Conservation (phyloP, 2,797 vertebrate species). For the Morus bassanus region DNA sequence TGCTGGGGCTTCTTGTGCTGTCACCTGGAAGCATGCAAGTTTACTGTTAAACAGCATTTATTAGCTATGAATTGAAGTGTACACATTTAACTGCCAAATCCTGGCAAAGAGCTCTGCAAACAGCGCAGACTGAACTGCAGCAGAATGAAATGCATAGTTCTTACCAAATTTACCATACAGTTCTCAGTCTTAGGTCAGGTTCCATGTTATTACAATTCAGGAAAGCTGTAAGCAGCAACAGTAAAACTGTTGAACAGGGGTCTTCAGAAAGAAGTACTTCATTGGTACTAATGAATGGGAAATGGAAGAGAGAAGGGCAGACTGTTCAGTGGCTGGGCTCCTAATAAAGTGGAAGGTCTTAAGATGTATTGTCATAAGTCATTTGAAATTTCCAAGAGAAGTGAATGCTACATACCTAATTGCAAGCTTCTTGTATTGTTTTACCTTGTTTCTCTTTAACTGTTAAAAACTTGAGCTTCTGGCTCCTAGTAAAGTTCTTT, state of each 20-base stretch:
- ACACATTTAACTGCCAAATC: background rate
- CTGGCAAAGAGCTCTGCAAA: background rate
- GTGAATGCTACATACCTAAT: background rate
- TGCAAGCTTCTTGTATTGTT: background rate
- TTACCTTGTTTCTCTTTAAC: background rate
- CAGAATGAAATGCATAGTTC: background rate
- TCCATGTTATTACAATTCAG: background rate
- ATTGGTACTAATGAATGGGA: background rate
- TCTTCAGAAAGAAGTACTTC: background rate
- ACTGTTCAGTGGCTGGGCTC: background rate
- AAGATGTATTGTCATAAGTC: accelerated
- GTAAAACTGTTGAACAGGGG: background rate
- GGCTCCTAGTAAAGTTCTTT: background rate
- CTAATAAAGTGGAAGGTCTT: background rate
- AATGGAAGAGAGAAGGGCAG: background rate
- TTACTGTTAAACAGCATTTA: background rate
- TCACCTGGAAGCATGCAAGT: background rate
- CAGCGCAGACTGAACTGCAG: background rate
- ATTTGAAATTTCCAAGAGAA: background rate
- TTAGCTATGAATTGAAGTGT: background rate
- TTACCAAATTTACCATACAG: background rate
- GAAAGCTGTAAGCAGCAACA: background rate
- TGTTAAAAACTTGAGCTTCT: background rate
- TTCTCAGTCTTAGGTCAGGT: background rate
- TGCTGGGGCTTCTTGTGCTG: background rate